These are phyloP conservation scores for Dasysyrphus albostriatus DNA, from an alignment of 2,888 invertebrate genomes.

Conservation along the genomic window DNA sequence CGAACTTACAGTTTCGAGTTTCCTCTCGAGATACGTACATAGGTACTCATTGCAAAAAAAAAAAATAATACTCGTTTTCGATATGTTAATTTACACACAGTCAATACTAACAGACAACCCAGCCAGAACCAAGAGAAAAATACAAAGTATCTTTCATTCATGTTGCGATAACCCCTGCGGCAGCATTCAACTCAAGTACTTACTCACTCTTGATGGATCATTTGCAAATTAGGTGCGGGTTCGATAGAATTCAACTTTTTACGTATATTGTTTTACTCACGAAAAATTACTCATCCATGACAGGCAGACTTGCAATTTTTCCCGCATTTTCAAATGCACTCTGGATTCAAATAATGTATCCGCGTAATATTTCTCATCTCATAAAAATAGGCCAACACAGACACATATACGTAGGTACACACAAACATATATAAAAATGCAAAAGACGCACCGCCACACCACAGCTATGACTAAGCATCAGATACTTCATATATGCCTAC, in stretches of 20 bases:
- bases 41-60: background rate
- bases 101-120: background rate
- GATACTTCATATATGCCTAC: background rate
- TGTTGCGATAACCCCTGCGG: background rate
- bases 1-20: slow-evolving; percentile 35
- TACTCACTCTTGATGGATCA: slow-evolving; percentile 55
- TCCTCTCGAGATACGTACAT: background rate
- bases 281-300: slow-evolving; percentile 67
- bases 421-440: background rate
- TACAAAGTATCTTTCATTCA: slow-evolving; percentile 42
- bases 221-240: slow-evolving; percentile 71
- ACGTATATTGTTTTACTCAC: slow-evolving; percentile 7
- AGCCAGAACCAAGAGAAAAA: background rate
- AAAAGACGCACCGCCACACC: slow-evolving; percentile 59
- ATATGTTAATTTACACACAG: slow-evolving; percentile 23
- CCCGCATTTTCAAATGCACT: slow-evolving; percentile 48
- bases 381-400: slow-evolving; percentile 67
- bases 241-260: slow-evolving; percentile 39
- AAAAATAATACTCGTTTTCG: slow-evolving; percentile 26
- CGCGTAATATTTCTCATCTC: slow-evolving; percentile 44
- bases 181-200: background rate
- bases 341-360: slow-evolving; percentile 60
- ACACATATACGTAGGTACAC: background rate
- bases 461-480: slow-evolving; percentile 49
- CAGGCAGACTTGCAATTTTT: slow-evolving; percentile 57